Base-by-base conservation (phyloP, 2,888 invertebrate species). In the Phalangium opilio region DNA sequence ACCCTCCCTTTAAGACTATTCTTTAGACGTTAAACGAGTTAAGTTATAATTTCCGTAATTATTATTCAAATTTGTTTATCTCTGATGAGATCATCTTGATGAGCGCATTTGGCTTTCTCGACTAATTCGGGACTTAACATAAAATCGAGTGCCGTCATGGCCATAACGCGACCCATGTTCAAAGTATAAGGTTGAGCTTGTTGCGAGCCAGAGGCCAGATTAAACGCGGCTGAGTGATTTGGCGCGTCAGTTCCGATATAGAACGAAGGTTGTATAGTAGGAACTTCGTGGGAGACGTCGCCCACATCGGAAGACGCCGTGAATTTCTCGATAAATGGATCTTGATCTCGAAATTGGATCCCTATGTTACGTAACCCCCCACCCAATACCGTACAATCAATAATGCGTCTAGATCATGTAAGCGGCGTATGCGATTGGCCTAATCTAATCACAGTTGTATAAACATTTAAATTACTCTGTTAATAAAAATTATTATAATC, bases 281-380 rank as follows among this genome's bases (percentile, higher is more conserved):
- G 64, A 14, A 64, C 56, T 8, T 60, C 58, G 36, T 62, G 59
- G 3, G 63, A 62, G 4, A 65, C 62, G 50, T 65, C 64, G 2
- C 65, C 65, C 62, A 64, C 63, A 41, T 64, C 64, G 3, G 63
- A 61, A 4, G 64, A 64, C 2, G 64, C 64, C 44, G 46, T 50
- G 39, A 54, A 55, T 8, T 48, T 48, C 14, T 50, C 50, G 2
- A 41, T 40, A 38, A 41, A 44, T 2, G 32, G 27, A 36, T 51
- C 39, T 39, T 42, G 41, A 42, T 54, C 54, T 33, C 47, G 42
- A 41, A 51, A 55, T 17, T 51, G 21, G 4, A 50, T 45, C 14
- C 55, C 55, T 55, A 32, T n/a, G n/a, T n/a, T n/a, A n/a, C n/a
- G n/a, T n/a, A n/a, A n/a, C n/a, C n/a, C n/a, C n/a, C n/a, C n/a